These are phyloP conservation scores for Craseonycteris thonglongyai DNA, from an alignment of 2,113 vertebrate species.

Conservation along the genomic window DNA sequence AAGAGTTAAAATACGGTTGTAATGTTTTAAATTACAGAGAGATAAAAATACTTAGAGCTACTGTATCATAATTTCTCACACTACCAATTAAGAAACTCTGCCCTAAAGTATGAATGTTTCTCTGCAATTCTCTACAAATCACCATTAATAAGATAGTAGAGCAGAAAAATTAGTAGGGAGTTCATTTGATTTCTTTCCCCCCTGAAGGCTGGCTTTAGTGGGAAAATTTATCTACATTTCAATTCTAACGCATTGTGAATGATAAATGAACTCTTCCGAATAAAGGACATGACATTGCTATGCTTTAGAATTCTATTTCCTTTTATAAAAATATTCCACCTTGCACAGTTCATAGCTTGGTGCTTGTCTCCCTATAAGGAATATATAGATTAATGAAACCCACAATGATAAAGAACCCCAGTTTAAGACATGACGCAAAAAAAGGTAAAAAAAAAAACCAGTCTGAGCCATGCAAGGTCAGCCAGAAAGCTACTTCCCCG, in stretches of 20 bases:
- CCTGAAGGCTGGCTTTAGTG: conserved; percentile 48
- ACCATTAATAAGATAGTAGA: conserved; percentile 64
- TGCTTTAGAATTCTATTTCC: conserved; percentile 40
- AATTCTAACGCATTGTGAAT: conserved; percentile 55
- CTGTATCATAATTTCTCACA: conserved; percentile 35
- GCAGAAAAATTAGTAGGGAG: conserved; percentile 56
- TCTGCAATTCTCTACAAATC: conserved; percentile 50
- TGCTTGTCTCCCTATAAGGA: not conserved
- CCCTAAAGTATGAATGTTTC: conserved; percentile 47
- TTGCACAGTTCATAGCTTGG: conserved; percentile 39
- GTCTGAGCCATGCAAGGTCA: not conserved
- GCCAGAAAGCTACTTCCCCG: not conserved
- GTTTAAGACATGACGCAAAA: conserved; percentile 26
- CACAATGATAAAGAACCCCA: not conserved
- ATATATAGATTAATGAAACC: conserved; percentile 28
- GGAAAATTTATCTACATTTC: conserved; percentile 66
- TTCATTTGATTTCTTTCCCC: conserved; percentile 47
- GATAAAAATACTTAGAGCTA: not conserved
- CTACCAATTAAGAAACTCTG: conserved; percentile 54
- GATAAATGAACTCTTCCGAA: conserved; percentile 57
- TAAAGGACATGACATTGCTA: conserved; percentile 65
- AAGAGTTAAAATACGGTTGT: conserved; percentile 22
- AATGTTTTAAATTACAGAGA: conserved; percentile 36
- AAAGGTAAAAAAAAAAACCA: not conserved
- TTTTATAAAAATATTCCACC: conserved; percentile 50